phyloP scores from a whole-genome alignment of 1,140 invertebrate species.

The Hyles euphorbiae region DNA sequence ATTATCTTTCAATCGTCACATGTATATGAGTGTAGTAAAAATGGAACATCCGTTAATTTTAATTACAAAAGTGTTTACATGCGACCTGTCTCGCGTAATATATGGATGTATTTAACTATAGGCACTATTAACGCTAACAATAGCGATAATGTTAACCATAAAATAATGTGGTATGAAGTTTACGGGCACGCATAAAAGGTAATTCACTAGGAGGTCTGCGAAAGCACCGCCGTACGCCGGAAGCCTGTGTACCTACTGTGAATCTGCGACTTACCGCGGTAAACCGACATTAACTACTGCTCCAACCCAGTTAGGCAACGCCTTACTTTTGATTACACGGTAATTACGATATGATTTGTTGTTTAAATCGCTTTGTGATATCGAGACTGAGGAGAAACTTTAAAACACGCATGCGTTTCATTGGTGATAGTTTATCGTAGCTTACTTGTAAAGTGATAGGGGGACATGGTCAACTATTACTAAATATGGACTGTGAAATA shows the following conservation, averaged over 20 bases:
- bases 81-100: too few species aligned
- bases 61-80: too few species aligned
- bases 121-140: slow-evolving; percentile 2
- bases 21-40: too few species aligned
- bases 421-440: too few species aligned
- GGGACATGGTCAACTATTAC: too few species aligned
- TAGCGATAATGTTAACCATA: slow-evolving; percentile 10
- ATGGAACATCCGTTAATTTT: too few species aligned
- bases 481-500: too few species aligned
- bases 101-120: too few species aligned
- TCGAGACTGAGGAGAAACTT: too few species aligned
- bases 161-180: slow-evolving; percentile 23
- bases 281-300: slow-evolving; percentile 24
- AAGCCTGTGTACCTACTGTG: slow-evolving; percentile 26
- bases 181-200: slow-evolving; percentile 22
- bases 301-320: slow-evolving; percentile 21
- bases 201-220: slow-evolving; percentile 22
- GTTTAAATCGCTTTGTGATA: slow-evolving; percentile 1
- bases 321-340: slow-evolving; percentile 29
- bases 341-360: slow-evolving; percentile 24
- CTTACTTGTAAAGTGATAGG: too few species aligned
- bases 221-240: slow-evolving; percentile 24
- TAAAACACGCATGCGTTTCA: too few species aligned
- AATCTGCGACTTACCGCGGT: slow-evolving; percentile 24
- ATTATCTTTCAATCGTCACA: too few species aligned